Evolutionary conservation across 2,113 vertebrate species (phyloP), one percentile per base, ranked within the genome.

Genomic region (rat (Rattus norvegicus)): DNA sequence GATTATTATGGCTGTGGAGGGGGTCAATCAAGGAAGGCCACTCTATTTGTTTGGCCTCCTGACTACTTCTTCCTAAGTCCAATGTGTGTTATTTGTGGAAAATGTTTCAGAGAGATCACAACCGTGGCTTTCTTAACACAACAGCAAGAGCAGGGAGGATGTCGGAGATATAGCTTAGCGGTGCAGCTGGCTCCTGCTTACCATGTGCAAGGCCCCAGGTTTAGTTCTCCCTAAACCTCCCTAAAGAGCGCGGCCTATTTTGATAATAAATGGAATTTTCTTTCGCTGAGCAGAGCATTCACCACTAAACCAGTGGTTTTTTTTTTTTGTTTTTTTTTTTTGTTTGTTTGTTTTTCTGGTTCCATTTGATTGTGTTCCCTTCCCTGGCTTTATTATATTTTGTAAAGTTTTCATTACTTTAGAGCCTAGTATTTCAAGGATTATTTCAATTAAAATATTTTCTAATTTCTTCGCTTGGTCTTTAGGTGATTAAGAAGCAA

Each of bases 361-460:
- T 76, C n/a, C 9, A 84, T 65, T 83, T 52, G 12, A 79, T 69
- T 56, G 26, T 1, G 28, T 76, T 26, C n/a, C 56, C 54, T 49
- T n/a, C 30, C 81, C 90, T 73, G 54, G 75, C 59, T 81, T 36
- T 20, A 79, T 36, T 77, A 30, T 9, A 91, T 70, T 72, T 5
- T 59, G 36, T 85, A 10, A 92, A 61, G 90, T 22, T 87, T 76
- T 54, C 14, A 52, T 77, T 91, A 20, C 86, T 88, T 88, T 88
- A 81, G 91, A 76, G 69, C 16, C n/a, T 95, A 61, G n/a, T 76
- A 88, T 65, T 91, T 90, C 26, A 84, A 90, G 14, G 28, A 87
- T 83, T 87, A 36, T 87, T 95, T 77, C 59, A 7, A 49, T 30
- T 70, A 92, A 94, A 93, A 92, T 69, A 30, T 2, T 81, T 88